These are phyloP conservation scores for Leucosticte australis DNA, from an alignment of 2,113 vertebrate genomes.

Conservation along the genomic window DNA sequence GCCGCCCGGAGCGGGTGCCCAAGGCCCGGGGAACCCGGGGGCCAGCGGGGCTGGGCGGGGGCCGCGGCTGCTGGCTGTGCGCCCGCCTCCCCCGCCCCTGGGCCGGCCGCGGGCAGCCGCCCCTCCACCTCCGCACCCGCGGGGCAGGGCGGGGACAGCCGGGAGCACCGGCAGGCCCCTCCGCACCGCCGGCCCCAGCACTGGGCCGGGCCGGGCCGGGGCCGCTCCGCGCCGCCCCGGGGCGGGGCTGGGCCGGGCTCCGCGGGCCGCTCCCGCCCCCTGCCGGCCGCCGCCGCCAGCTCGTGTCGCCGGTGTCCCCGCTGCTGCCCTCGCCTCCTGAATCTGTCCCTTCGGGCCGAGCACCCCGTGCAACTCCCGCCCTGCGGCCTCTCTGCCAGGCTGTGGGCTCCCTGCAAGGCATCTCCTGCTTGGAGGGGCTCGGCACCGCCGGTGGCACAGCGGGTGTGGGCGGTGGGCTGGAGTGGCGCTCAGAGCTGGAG, in stretches of 20 bases:
- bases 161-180: too few relatives aligned
- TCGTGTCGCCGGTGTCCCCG: too few relatives aligned
- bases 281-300: neutral
- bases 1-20: neutral
- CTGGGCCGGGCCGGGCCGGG: neutral
- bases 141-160: neutral
- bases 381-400: rapidly evolving
- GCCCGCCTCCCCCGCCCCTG: neutral
- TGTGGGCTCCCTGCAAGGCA: neutral
- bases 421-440: neutral
- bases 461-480: neutral
- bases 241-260: neutral
- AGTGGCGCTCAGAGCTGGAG: neutral
- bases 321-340: neutral
- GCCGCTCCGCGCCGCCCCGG: neutral
- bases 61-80: neutral
- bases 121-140: neutral
- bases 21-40: neutral
- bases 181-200: neutral
- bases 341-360: rapidly evolving
- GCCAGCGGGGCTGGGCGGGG: neutral
- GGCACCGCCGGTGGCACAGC: neutral
- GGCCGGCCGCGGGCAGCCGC: neutral
- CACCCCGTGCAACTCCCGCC: rapidly evolving
- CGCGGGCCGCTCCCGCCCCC: neutral